phyloP scores from a whole-genome alignment of 2,113 vertebrate species.

The Collichthys lucidus region DNA sequence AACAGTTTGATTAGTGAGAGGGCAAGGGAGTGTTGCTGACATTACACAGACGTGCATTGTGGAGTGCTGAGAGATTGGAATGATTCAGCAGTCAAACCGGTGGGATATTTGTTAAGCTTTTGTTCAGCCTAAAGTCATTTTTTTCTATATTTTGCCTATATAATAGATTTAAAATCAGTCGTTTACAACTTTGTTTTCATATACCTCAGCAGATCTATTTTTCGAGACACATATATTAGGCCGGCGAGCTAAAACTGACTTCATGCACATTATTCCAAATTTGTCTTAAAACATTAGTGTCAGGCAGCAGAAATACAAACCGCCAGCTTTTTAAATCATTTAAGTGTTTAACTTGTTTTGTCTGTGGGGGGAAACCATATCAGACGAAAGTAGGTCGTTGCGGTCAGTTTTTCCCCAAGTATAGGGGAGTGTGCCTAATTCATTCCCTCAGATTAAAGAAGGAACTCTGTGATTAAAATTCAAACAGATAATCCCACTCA shows the following conservation, averaged over 20 bases:
- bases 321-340: background rate
- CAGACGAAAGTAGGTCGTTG: slow-evolving; percentile 31
- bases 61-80: slow-evolving; percentile 27
- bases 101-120: slow-evolving; percentile 15
- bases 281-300: background rate
- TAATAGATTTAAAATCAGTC: background rate
- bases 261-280: background rate
- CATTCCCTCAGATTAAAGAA: slow-evolving; percentile 5
- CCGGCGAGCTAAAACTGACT: background rate
- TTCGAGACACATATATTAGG: background rate
- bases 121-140: background rate
- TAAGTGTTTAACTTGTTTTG: background rate
- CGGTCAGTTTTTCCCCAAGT: slow-evolving; percentile 37
- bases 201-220: background rate
- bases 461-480: background rate
- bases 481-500: background rate
- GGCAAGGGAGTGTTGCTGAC: slow-evolving; percentile 40
- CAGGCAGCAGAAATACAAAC: background rate
- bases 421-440: background rate
- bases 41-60: slow-evolving; percentile 44
- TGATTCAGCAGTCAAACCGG: slow-evolving; percentile 28
- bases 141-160: background rate
- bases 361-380: slow-evolving; percentile 21
- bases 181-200: background rate
- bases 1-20: slow-evolving; percentile 51